These are phyloP conservation scores for Synergus laeviventris DNA, from an alignment of 2,888 invertebrate species.

Conservation along the genomic window DNA sequence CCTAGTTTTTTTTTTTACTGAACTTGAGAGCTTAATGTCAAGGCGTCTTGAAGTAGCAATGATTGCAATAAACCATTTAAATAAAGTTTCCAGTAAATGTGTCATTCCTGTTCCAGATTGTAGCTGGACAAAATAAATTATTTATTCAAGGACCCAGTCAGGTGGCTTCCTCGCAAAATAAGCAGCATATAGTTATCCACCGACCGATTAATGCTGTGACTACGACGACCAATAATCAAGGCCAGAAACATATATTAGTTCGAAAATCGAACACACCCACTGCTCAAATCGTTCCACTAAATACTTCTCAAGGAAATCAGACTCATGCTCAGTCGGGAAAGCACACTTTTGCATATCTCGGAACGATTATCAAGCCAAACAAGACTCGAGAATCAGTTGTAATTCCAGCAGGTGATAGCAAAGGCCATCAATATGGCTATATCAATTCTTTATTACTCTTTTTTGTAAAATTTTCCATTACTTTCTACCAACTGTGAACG, in stretches of 20 bases:
- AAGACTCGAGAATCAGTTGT: constrained; percentile 71
- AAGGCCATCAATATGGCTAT: constrained; percentile 13
- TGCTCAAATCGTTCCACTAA: constrained; percentile 72
- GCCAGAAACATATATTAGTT: constrained; percentile 71
- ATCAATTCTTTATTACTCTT: background rate
- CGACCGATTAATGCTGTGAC: constrained; percentile 65
- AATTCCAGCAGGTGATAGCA: constrained; percentile 68
- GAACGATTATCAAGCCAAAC: constrained; percentile 72
- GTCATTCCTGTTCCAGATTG: constrained; percentile 63
- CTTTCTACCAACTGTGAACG: background rate
- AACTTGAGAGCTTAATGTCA: too few species aligned
- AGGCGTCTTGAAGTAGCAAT: too few species aligned
- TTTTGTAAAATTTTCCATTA: constrained; percentile 14
- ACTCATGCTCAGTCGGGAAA: constrained; percentile 68
- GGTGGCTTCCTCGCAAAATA: constrained; percentile 64
- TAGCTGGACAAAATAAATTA: constrained; percentile 68
- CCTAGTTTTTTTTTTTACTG: too few species aligned
- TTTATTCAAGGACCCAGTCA: constrained; percentile 70
- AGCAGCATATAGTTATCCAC: constrained; percentile 69
- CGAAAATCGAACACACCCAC: constrained; percentile 69
- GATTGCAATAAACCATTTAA: background rate
- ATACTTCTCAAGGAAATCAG: constrained; percentile 65
- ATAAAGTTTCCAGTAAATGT: background rate
- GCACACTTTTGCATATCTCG: constrained; percentile 73
- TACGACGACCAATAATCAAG: constrained; percentile 57